Conservation (phyloP, 1,140 invertebrate genomes). For the Popillia japonica region DNA sequence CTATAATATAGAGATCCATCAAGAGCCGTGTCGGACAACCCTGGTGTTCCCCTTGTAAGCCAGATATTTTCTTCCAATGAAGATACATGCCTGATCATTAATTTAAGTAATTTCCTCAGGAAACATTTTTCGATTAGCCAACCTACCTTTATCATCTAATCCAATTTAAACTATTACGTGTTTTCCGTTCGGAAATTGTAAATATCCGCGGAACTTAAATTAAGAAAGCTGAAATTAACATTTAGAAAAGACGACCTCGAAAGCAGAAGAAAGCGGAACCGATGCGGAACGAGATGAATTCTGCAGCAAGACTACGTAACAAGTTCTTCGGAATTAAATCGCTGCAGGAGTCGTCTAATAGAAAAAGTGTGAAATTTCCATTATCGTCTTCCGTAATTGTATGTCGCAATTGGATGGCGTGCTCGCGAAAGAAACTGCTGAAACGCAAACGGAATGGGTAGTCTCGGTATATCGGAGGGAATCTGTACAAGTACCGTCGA, state of each 20-base stretch:
- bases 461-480: too few species aligned
- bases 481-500: too few species aligned
- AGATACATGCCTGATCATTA: too few species aligned
- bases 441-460: neutral
- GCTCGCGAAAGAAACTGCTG: neutral
- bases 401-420: neutral
- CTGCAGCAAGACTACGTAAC: neutral
- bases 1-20: too few species aligned
- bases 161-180: too few species aligned
- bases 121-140: too few species aligned
- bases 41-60: too few species aligned
- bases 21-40: too few species aligned
- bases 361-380: conserved; percentile 11
- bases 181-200: neutral
- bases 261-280: neutral
- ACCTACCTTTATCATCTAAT: too few species aligned
- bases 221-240: conserved; percentile 1
- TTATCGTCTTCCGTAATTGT: conserved; percentile 1
- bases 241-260: neutral
- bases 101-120: too few species aligned
- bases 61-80: too few species aligned
- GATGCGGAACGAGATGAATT: neutral
- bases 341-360: neutral
- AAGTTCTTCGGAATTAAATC: neutral
- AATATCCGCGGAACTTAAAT: neutral